Percentiles rank a stretch among this genome's conserved stretches.
Evolutionary conservation across 2,113 vertebrate species (phyloP).

Genomic region (Paramisgurnus dabryanus): DNA sequence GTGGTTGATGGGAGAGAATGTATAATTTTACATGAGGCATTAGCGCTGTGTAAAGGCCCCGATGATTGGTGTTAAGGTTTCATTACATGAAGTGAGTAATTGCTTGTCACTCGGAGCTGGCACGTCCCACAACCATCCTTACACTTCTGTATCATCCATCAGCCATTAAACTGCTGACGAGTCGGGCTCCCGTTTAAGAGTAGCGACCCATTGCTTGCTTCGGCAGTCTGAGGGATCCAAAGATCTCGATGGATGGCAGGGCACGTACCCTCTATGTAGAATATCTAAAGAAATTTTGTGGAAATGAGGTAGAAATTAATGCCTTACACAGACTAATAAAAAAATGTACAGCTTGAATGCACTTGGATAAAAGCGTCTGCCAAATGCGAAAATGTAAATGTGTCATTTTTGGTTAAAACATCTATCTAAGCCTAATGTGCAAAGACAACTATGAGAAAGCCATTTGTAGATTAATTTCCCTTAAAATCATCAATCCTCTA

Average conservation of each 20-base stretch:
- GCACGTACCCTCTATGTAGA: neutral
- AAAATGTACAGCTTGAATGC: no score
- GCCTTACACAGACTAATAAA: no score
- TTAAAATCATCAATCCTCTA: no score
- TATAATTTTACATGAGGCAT: slow-evolving; percentile 77
- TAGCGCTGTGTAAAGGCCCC: slow-evolving; percentile 73
- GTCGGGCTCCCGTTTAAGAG: slow-evolving; percentile 70
- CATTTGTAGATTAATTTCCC: no score
- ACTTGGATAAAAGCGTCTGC: no score
- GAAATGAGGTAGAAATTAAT: no score
- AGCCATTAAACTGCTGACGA: slow-evolving; percentile 79
- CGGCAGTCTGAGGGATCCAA: slow-evolving; percentile 54
- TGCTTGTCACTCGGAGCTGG: slow-evolving; percentile 77
- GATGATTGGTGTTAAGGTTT: slow-evolving; percentile 80
- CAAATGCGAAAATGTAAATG: no score
- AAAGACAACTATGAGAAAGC: no score
- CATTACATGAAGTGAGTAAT: slow-evolving; percentile 82
- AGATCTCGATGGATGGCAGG: neutral
- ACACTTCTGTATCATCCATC: slow-evolving; percentile 78
- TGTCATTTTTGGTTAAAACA: no score
- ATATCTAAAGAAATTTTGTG: neutral
- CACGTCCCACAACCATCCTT: slow-evolving; percentile 78
- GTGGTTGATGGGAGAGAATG: slow-evolving; percentile 69
- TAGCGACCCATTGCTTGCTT: slow-evolving; percentile 73
- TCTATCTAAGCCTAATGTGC: no score